phyloP scores from a whole-genome alignment of 2,888 invertebrate genomes.

The Lypha dubia region DNA sequence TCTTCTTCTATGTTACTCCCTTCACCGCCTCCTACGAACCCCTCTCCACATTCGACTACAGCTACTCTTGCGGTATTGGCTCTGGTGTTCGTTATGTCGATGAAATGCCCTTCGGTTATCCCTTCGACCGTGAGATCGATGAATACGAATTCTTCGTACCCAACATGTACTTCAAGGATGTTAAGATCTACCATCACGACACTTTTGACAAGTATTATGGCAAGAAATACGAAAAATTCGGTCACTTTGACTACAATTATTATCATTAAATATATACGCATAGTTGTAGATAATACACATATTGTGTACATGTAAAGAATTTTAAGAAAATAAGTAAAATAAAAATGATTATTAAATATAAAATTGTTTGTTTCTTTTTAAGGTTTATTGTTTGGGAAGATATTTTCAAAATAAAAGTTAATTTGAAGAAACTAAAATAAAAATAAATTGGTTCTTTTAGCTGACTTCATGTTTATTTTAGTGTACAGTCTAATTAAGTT shows the following conservation, averaged over 20 bases:
- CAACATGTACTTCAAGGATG: slow-evolving; percentile 86
- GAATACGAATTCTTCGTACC: slow-evolving; percentile 84
- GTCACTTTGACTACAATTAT: slow-evolving; percentile 65
- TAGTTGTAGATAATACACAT: too few relatives aligned
- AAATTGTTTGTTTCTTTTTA: too few relatives aligned
- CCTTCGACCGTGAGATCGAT: slow-evolving; percentile 87
- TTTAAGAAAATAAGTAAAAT: too few relatives aligned
- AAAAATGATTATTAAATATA: too few relatives aligned
- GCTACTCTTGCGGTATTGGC: slow-evolving; percentile 84
- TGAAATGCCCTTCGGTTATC: slow-evolving; percentile 87
- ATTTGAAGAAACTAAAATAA: background rate
- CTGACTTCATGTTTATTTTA: too few relatives aligned
- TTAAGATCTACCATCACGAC: slow-evolving; percentile 78
- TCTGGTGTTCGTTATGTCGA: slow-evolving; percentile 85
- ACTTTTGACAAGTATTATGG: slow-evolving; percentile 78
- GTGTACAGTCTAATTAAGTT: too few relatives aligned
- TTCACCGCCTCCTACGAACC: slow-evolving; percentile 78
- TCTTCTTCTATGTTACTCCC: slow-evolving; percentile 86
- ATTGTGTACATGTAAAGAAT: too few relatives aligned
- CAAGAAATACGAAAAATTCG: slow-evolving; percentile 69
- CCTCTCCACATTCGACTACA: slow-evolving; percentile 83
- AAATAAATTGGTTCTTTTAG: too few relatives aligned
- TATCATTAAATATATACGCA: slow-evolving; percentile 32
- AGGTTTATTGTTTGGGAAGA: too few relatives aligned
- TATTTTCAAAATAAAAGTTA: too few relatives aligned